Conservation (phyloP, 2,888 invertebrate genomes). For the Callinectes sapidus region DNA sequence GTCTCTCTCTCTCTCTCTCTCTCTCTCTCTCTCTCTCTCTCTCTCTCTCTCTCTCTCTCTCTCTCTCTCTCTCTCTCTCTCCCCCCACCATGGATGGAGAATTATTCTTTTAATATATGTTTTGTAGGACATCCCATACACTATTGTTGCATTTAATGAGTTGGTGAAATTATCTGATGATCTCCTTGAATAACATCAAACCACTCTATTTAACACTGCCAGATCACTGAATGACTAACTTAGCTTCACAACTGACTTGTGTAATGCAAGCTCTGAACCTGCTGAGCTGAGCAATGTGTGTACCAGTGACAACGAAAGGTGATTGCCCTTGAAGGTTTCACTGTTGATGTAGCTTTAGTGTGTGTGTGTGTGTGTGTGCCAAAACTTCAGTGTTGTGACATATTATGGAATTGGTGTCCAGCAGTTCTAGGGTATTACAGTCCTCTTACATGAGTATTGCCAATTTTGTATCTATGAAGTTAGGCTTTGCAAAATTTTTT, state of each 20-base stretch:
- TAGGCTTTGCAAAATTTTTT: conserved; percentile 54
- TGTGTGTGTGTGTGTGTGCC: conserved; percentile 41
- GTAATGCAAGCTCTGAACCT: neutral
- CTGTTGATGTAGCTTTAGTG: conserved; percentile 26
- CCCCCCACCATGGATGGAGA: neutral
- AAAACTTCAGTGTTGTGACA: conserved; percentile 56
- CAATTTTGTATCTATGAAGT: conserved; percentile 48
- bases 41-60: too few species aligned
- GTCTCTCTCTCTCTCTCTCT: neutral
- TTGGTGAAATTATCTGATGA: neutral
- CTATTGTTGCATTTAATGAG: neutral
- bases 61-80: too few species aligned
- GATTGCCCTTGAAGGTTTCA: conserved; percentile 35
- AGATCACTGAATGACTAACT: conserved; percentile 16
- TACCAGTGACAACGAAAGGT: conserved; percentile 35
- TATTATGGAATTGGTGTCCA: conserved; percentile 49
- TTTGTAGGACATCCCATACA: conserved; percentile 13
- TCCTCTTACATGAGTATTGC: conserved; percentile 41
- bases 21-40: neutral
- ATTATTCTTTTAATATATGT: neutral
- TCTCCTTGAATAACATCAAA: neutral
- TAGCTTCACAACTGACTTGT: conserved; percentile 8
- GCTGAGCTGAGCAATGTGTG: neutral
- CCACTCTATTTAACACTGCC: conserved; percentile 36
- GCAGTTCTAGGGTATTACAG: conserved; percentile 55